Percentiles rank a stretch among this genome's conserved stretches.
phyloP scores from a whole-genome alignment of 2,888 invertebrate species.

The Lordiphosa andalusiaca region DNA sequence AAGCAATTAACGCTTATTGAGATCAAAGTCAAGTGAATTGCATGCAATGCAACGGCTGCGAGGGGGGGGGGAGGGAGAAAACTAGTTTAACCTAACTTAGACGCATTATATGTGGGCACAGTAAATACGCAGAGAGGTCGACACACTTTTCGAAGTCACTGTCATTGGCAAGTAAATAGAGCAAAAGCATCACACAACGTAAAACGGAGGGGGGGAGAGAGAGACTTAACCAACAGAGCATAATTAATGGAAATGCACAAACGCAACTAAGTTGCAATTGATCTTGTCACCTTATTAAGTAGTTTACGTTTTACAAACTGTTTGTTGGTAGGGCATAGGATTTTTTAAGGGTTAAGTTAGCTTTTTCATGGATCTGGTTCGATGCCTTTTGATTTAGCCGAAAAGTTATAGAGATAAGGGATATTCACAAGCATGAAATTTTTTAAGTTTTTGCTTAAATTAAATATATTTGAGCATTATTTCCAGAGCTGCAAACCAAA shows the following conservation, averaged over 20 bases:
- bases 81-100: constrained; percentile 42
- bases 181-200: constrained; percentile 36
- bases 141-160: constrained; percentile 64
- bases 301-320: too few relatives aligned
- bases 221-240: constrained; percentile 32
- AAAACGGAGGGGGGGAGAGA: constrained; percentile 25
- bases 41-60: constrained; percentile 27
- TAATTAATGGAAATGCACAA: constrained; percentile 47
- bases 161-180: constrained; percentile 67
- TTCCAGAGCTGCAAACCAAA: too few relatives aligned
- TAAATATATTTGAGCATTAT: too few relatives aligned
- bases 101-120: constrained; percentile 42
- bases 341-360: too few relatives aligned
- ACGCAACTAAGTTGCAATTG: constrained; percentile 41
- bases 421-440: too few relatives aligned
- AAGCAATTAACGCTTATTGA: constrained; percentile 64
- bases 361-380: too few relatives aligned
- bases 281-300: constrained; percentile 28
- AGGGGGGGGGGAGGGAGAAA: background rate
- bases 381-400: too few relatives aligned
- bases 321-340: too few relatives aligned
- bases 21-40: constrained; percentile 67
- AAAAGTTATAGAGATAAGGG: too few relatives aligned
- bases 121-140: constrained; percentile 42
- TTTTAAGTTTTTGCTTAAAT: too few relatives aligned